Base-by-base conservation (phyloP, 2,113 vertebrate genomes). In the Strix aluco region DNA sequence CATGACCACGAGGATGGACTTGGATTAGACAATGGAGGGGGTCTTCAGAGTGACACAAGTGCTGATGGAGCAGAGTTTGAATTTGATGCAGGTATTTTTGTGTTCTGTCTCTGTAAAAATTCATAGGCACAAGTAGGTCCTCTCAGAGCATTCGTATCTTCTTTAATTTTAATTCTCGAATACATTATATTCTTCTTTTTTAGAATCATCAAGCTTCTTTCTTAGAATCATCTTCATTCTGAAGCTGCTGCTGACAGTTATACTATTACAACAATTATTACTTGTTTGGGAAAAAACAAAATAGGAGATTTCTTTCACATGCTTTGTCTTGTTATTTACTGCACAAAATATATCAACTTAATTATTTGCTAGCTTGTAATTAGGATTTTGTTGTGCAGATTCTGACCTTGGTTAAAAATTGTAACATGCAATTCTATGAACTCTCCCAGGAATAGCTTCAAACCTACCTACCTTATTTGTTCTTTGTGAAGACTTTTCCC, bases 11-110 rank as follows among this genome's bases (percentile, higher is more conserved):
- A 99, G 54, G 98, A 98, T 11, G 97, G 98, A 29, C 96, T 98
- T 70, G 98, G 98, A 6, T 69, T 99, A 74, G 99, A 99, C 97
- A 99, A 98, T 8, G 99, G 99, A 30, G 98, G 98, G 22, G 99
- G 98, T 3, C 97, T 99, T 73, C 99, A 99, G 94, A 99, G 99
- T 55, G 99, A 99, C 96, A 99, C 99, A 20, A 99, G 99, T 89
- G 99, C 99, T 9, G 99, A 99, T 10, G 99, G 99, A 65, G 99
- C 99, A 8, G 99, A 99, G 93, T 99, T 99, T 97, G 99, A 99
- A 90, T 99, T 99, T 81, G 99, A 99, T 93, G 99, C 99, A 98
- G 99, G 99, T 99, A 98, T 94, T 97, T 86, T 75, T 44, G 1
- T 87, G 52, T 49, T 70, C 2, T 11, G 1, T 15, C 38, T 15